phyloP scores from a whole-genome alignment of 2,797 vertebrate species.

The Sebastes wilsoni region DNA sequence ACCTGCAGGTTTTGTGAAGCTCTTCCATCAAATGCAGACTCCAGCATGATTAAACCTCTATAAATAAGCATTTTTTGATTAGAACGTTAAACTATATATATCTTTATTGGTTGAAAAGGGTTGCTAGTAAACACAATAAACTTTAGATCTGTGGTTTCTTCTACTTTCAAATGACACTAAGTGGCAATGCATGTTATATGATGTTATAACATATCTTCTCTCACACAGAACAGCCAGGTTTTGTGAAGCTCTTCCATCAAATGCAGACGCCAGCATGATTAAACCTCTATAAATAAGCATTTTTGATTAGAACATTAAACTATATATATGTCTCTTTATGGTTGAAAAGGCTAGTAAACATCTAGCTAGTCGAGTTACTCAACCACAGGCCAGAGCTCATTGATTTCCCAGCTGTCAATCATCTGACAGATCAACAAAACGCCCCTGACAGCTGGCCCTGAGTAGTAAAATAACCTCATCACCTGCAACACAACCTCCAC shows the following conservation, averaged over 20 bases:
- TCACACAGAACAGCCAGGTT: neutral
- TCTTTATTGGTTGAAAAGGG: neutral
- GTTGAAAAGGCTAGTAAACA: neutral
- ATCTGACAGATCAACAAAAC: constrained; percentile 72
- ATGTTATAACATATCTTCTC: neutral
- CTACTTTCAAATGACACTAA: neutral
- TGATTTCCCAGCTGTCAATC: constrained; percentile 76
- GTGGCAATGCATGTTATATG: neutral
- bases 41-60: neutral
- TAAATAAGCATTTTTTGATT: neutral
- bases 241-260: neutral
- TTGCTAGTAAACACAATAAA: neutral
- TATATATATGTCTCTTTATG: neutral
- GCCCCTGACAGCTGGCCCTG: constrained; percentile 45
- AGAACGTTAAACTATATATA: neutral
- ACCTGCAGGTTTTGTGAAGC: neutral
- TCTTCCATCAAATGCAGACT: neutral
- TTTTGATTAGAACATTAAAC: neutral
- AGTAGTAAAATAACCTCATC: constrained; percentile 45
- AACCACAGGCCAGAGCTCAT: constrained; percentile 53
- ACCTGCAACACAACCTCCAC: constrained; percentile 99
- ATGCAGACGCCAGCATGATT: neutral
- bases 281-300: neutral
- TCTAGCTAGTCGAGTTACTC: constrained; percentile 8
- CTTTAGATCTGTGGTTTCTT: neutral